Base-by-base conservation (phyloP, 2,113 vertebrate species). In the Hippocampus barbouri region DNA sequence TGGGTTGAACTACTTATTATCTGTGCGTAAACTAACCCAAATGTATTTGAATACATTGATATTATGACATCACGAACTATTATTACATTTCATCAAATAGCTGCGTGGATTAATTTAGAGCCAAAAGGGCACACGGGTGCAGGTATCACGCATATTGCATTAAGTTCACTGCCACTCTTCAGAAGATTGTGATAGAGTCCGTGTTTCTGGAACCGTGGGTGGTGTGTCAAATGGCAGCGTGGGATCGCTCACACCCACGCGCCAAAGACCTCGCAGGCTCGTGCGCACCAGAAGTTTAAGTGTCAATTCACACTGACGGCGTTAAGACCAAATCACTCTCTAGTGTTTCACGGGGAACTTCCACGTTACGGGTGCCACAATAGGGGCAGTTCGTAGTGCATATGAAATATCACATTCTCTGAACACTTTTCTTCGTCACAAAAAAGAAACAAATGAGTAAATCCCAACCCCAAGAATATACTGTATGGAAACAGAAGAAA, bases 221-320 rank as follows among this genome's bases (percentile, higher is more conserved):
- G 20, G n/a, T 7, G 25, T 60, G 57, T 30, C 16, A 23, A 20
- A 45, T 54, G 63, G 75, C 71, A 78, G 73, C 78, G 81, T 80
- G 62, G 70, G 20, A 53, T 16, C 62, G 59, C 49, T 54, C 70
- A 40, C 45, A 16, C 75, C 68, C 85, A 81, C 73, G 83, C 61
- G 84, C 38, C 75, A 65, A 8, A 57, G 9, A 66, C 51, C 69
- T 27, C 54, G 20, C 60, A 4, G 66, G 69, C 82, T 78, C 78
- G 73, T 72, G 82, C 70, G 68, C 63, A 4, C 20, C 21, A 38
- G 69, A 59, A 25, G 38, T 18, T 30, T 20, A 23, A 64, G 62
- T 34, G 60, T 40, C 1, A 20, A 34, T 49, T 69, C 71, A 30
- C 57, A 60, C 8, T 16, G 69, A 18, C 16, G n/a, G 41, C 34